Evolutionary conservation across 2,888 invertebrate genomes (phyloP), one percentile per base, ranked within the genome.

Genomic region (Drosophila macrospina): DNA sequence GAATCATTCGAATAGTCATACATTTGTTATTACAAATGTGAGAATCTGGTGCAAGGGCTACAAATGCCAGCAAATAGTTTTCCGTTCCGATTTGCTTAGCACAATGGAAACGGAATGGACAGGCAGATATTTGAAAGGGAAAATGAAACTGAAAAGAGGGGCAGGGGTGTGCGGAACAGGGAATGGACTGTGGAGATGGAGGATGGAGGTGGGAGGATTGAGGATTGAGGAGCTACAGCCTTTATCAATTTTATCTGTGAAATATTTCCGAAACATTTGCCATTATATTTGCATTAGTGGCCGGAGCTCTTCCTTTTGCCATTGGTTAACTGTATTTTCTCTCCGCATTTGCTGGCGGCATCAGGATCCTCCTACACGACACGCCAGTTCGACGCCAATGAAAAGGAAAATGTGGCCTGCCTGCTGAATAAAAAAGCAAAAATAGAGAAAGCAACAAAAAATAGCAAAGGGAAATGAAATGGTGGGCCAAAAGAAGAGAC

Each of bases 201-300:
- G 52, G 30, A 41, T n/a, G n/a, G n/a, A n/a, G n/a, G n/a, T n/a
- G 20, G 32, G 24, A 32, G 37, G 5, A 39, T 26, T 20, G 11
- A 1, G 37, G 7, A 39, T 39, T 30, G 52, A 16, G 52, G 30
- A 41, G 52, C 47, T 52, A 80, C 56, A 50, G 87, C 69, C 89
- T 89, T 87, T 85, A 89, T 88, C 85, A 88, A 88, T 89, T 86
- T 86, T 88, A 86, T 85, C 83, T 86, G 87, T 76, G 77, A 80
- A 88, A 81, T 87, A 88, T 86, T 86, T 89, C 86, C 86, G 86
- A 89, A 89, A 86, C 90, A 86, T 86, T 86, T 86, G 90, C 82
- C 90, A 86, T 89, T 89, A 86, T 89, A 89, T 89, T 88, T 89
- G 87, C 89, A 86, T 89, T 89, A 88, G 86, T 88, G 66, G 88